Evolutionary conservation across 2,888 invertebrate genomes (phyloP).

Genomic region (Lycaena phlaeas): DNA sequence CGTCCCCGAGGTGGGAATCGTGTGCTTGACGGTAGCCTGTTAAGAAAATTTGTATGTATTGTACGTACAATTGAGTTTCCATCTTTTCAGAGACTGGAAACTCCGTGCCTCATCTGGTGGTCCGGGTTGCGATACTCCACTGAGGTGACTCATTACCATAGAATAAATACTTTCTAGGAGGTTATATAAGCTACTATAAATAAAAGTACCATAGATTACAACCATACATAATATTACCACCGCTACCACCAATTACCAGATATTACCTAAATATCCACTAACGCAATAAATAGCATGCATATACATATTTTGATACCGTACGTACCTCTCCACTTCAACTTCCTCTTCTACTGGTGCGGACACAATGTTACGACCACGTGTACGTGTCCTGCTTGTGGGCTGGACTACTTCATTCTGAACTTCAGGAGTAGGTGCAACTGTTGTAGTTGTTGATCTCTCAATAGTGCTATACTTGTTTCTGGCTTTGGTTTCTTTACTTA

Average conservation of each 20-base stretch:
- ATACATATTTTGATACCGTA: slow-evolving; percentile 2
- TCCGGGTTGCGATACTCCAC: background rate
- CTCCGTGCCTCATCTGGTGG: slow-evolving; percentile 14
- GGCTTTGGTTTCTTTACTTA: slow-evolving; percentile 51
- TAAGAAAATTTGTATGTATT: slow-evolving; percentile 23
- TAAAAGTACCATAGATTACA: too few relatives aligned
- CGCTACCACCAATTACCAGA: slow-evolving; percentile 12
- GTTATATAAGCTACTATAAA: slow-evolving; percentile 8
- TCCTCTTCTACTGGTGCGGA: slow-evolving; percentile 67
- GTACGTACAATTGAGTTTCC: slow-evolving; percentile 22
- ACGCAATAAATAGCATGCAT: slow-evolving; percentile 3
- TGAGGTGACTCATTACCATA: background rate
- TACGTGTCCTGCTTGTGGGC: slow-evolving; percentile 47
- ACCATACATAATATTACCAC: slow-evolving; percentile 6
- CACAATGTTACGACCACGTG: slow-evolving; percentile 61
- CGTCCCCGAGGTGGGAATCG: slow-evolving; percentile 85
- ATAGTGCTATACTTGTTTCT: slow-evolving; percentile 72
- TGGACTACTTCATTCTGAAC: slow-evolving; percentile 78
- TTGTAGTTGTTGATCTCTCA: slow-evolving; percentile 57
- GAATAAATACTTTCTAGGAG: slow-evolving; percentile 5
- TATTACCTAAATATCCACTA: background rate
- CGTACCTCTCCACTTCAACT: slow-evolving; percentile 64
- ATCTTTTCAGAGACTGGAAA: slow-evolving; percentile 22
- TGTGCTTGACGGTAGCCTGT: slow-evolving; percentile 85
- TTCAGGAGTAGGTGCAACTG: slow-evolving; percentile 64